Conservation (phyloP, 2,888 invertebrate species). For the Lacanobia wlatinum region DNA sequence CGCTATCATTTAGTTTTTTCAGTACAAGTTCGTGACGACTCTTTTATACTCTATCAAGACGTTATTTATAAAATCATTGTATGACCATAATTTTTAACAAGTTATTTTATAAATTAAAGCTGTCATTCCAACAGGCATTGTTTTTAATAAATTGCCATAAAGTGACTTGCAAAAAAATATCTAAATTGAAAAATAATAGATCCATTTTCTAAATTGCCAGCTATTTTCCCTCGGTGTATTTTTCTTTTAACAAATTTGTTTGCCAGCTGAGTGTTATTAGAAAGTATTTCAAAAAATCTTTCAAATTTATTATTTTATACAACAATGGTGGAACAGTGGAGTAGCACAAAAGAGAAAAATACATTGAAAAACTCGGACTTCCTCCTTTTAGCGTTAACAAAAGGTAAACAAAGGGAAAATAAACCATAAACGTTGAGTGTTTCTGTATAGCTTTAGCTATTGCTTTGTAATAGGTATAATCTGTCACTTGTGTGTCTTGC, state of each 20-base stretch:
- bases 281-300: constrained; percentile 55
- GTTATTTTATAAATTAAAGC: constrained; percentile 16
- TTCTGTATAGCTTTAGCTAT: constrained; percentile 8
- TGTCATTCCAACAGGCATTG: constrained; percentile 3
- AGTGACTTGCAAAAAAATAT: constrained; percentile 24
- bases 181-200: constrained; percentile 48
- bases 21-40: neutral
- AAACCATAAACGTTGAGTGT: constrained; percentile 49
- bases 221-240: constrained; percentile 29
- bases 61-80: neutral
- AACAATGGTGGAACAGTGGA: constrained; percentile 56
- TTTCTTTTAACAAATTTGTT: constrained; percentile 53
- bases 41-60: neutral
- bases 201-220: constrained; percentile 31
- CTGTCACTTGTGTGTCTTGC: neutral
- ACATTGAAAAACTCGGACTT: constrained; percentile 55
- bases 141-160: constrained; percentile 25
- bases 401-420: constrained; percentile 58
- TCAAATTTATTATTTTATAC: constrained; percentile 52
- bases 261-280: constrained; percentile 54
- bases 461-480: neutral
- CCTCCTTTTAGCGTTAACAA: constrained; percentile 58
- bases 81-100: neutral
- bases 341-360: constrained; percentile 55
- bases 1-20: neutral